These are phyloP conservation scores for Enchytraeus crypticus DNA, from an alignment of 2,888 invertebrate species.

Conservation along the genomic window DNA sequence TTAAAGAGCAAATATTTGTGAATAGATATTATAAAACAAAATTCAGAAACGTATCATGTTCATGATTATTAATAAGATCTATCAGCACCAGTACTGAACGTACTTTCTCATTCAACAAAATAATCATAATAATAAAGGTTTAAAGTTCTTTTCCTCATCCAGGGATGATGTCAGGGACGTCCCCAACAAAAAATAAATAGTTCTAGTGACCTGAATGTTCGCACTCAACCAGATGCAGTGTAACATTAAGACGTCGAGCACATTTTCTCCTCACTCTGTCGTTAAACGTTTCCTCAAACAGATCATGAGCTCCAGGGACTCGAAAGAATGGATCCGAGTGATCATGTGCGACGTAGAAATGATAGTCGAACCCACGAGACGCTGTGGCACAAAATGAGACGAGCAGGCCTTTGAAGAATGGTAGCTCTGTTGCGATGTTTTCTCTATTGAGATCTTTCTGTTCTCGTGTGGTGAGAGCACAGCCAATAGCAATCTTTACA, in stretches of 20 bases:
- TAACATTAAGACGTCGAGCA: slow-evolving; percentile 19
- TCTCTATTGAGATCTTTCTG: slow-evolving; percentile 13
- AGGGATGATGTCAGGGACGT: too few species aligned
- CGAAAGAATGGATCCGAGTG: slow-evolving; percentile 25
- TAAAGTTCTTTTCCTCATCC: too few species aligned
- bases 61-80: too few species aligned
- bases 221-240: slow-evolving; percentile 28
- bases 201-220: slow-evolving; percentile 21
- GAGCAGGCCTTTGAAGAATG: slow-evolving; percentile 26
- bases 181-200: too few species aligned
- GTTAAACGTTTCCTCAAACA: slow-evolving; percentile 20
- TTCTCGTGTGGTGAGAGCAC: slow-evolving; percentile 25
- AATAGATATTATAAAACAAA: too few species aligned
- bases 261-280: slow-evolving; percentile 11
- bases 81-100: too few species aligned
- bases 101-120: too few species aligned
- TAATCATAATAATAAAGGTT: too few species aligned
- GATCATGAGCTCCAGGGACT: slow-evolving; percentile 12
- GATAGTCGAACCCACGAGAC: slow-evolving; percentile 24
- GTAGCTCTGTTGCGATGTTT: slow-evolving; percentile 16
- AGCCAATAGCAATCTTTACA: slow-evolving; percentile 24
- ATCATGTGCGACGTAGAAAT: slow-evolving; percentile 28
- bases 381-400: slow-evolving; percentile 27
- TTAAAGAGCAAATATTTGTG: too few species aligned
- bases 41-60: too few species aligned